Base-by-base conservation (phyloP, 1,140 invertebrate species). In the Caenorhabditis inopinata region DNA sequence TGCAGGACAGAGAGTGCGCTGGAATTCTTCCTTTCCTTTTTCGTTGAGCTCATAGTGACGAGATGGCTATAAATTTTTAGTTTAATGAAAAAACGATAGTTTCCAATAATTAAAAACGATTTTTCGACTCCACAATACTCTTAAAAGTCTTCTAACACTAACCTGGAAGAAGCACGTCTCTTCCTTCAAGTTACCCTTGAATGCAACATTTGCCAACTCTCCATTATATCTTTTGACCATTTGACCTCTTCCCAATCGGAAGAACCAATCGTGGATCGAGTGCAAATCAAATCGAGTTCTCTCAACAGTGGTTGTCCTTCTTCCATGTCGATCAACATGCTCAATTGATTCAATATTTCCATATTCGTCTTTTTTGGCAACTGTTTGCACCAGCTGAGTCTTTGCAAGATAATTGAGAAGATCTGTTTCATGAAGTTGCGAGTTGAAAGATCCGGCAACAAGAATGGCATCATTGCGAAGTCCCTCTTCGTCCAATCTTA, bases 81-180 rank as follows among this genome's bases (percentile, higher is more conserved):
- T n/a, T n/a, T n/a, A n/a, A n/a, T n/a, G n/a, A n/a, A n/a, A n/a
- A n/a, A n/a, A n/a, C n/a, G n/a, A n/a, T n/a, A n/a, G n/a, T n/a
- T n/a, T n/a, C n/a, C n/a, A n/a, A n/a, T n/a, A n/a, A n/a, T n/a
- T n/a, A n/a, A n/a, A n/a, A n/a, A n/a, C n/a, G n/a, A n/a, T n/a
- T n/a, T n/a, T n/a, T n/a, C n/a, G n/a, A n/a, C n/a, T n/a, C n/a
- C n/a, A n/a, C n/a, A n/a, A n/a, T n/a, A n/a, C n/a, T n/a, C n/a
- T 21, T 7, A 7, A 74, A 74, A 16, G 38, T 42, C 14, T 74
- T 46, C 1, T 0, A 16, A 58, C 2, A 46, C 14, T 6, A 21
- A 73, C 80, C 74, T 81, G 80, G 80, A 81, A 81, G 53, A 81
- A 81, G 35, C 81, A 51, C 16, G 35, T 75, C 49, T 81, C 80